Base-by-base conservation (phyloP, 2,888 invertebrate species). In the Andrena minutula region DNA sequence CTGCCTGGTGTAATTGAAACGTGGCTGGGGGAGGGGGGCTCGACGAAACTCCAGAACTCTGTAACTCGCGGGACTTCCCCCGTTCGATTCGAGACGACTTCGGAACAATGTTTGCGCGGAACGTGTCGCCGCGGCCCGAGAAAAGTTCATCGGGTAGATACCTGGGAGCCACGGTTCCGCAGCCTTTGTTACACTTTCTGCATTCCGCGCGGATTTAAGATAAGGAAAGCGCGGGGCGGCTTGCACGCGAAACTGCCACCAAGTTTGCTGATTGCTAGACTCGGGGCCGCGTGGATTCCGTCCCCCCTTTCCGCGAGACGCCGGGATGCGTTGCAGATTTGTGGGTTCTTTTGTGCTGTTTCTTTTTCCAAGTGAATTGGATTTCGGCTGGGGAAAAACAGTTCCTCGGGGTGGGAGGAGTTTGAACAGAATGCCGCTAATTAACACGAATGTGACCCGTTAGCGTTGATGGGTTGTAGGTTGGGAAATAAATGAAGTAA, bases 1-100 rank as follows among this genome's bases (percentile, higher is more conserved):
- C 84, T 91, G 77, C 86, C 87, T 79, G 82, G 85, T 89, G 87
- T 89, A 90, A 90, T 91, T 88, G 89, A 86, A 85, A 73, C 58
- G 23, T 65, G 56, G n/a, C 60, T 26, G 61, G 23, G 20, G 53
- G 6, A 26, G 35, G 10, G 47, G 56, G 28, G 16, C 32, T 2
- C 8, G 41, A 28, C 47, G 56, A 32, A 68, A 68, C 47, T 58
- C 30, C 6, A n/a, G 53, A 30, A 51, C 49, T 60, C 20, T 5
- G 49, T 49, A 60, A 35, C 49, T 23, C 7, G 2, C 58, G 49
- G 16, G 75, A 12, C 60, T 64, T 32, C 32, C 58, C 53, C 58
- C 32, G 66, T 30, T n/a, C 26, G 68, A 58, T 58, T 47, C 75
- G 69, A 32, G 61, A 75, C 79, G 77, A 79, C 72, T 80, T 85